phyloP scores from a whole-genome alignment of 2,797 vertebrate genomes.

The Prunella strophiata region DNA sequence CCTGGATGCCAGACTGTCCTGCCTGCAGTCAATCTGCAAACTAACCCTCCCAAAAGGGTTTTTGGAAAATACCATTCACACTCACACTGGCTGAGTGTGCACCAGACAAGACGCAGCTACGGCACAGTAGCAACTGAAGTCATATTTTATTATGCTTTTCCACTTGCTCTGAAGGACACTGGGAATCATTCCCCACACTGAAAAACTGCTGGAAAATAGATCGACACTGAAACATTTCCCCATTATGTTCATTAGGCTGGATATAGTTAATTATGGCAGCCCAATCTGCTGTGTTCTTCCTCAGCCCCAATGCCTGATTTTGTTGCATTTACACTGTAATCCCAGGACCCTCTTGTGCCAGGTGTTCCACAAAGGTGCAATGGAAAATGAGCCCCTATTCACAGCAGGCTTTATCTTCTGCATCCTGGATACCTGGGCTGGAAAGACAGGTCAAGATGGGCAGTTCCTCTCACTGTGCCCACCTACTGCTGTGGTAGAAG shows the following conservation, averaged over 20 bases:
- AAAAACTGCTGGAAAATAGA: neutral
- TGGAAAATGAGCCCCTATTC: neutral
- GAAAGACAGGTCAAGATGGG: neutral
- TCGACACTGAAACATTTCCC: neutral
- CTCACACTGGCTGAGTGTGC: neutral
- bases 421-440: neutral
- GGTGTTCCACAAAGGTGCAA: neutral
- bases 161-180: neutral
- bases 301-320: neutral
- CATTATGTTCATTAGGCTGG: neutral
- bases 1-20: slow-evolving; percentile 8
- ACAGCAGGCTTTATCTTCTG: neutral
- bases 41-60: neutral
- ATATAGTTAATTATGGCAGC: neutral
- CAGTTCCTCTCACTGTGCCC: neutral
- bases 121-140: neutral
- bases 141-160: neutral
- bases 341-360: neutral
- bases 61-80: neutral
- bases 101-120: neutral
- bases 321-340: neutral
- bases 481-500: neutral
- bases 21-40: neutral
- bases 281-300: neutral
- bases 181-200: neutral